These are phyloP conservation scores for Nipponia nippon DNA, from an alignment of 2,113 vertebrate species.

Conservation along the genomic window DNA sequence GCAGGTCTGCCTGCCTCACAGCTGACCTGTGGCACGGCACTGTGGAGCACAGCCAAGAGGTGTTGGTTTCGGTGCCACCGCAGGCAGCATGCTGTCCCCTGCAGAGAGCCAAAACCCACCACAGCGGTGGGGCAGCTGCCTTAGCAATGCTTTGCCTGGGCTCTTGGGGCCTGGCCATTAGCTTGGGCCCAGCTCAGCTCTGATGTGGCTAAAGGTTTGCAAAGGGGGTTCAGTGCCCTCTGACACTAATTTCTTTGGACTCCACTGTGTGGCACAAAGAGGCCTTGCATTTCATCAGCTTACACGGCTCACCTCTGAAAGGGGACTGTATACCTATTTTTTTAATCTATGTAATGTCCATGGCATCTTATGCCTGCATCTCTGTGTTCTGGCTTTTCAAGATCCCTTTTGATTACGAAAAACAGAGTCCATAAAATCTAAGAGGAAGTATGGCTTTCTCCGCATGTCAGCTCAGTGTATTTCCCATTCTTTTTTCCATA, in stretches of 20 bases:
- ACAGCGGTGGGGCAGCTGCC: fast-evolving
- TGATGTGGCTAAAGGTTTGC: background rate
- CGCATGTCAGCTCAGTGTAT: background rate
- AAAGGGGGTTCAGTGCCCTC: background rate
- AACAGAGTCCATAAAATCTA: background rate
- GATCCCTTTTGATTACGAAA: background rate
- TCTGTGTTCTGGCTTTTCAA: background rate
- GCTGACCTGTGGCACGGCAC: fast-evolving
- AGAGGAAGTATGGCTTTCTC: background rate
- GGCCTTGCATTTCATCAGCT: background rate
- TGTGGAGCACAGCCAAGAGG: background rate
- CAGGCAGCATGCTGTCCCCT: background rate
- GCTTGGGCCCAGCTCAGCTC: background rate
- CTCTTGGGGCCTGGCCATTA: background rate
- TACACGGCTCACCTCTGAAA: background rate
- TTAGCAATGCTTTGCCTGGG: fast-evolving
- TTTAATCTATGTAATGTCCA: background rate
- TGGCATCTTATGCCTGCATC: background rate
- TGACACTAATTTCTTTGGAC: background rate
- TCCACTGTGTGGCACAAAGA: background rate
- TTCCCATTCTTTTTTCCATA: background rate
- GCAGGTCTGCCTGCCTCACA: background rate
- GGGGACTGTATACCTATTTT: background rate
- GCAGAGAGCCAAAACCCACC: background rate
- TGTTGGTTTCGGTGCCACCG: fast-evolving